phyloP scores from a whole-genome alignment of 2,888 invertebrate species.

The Acanthosepion lycidas region DNA sequence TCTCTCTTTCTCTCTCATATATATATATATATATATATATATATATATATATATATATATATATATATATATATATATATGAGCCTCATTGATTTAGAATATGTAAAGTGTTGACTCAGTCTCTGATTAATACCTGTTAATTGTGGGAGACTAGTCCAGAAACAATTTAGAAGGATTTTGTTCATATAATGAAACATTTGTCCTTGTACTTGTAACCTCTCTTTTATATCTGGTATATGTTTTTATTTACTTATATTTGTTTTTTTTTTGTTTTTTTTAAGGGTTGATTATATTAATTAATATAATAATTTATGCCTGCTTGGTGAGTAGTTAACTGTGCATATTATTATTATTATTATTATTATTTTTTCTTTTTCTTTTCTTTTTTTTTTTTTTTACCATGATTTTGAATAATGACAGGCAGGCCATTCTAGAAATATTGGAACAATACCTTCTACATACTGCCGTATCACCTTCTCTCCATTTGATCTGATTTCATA shows the following conservation, averaged over 20 bases:
- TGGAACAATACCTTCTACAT: neutral
- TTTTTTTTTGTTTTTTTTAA: too few species aligned
- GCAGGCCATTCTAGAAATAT: neutral
- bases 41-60: too few species aligned
- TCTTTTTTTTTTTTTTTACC: neutral
- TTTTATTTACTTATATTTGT: neutral
- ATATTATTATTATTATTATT: neutral
- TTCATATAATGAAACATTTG: neutral
- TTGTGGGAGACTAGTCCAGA: neutral
- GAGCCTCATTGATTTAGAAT: neutral
- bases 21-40: too few species aligned
- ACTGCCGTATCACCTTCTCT: neutral
- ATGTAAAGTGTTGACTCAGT: neutral
- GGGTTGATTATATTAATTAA: too few species aligned
- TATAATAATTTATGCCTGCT: too few species aligned
- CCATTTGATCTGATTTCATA: neutral
- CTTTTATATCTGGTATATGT: neutral
- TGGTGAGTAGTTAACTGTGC: neutral
- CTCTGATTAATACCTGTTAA: neutral
- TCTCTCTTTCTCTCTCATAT: too few species aligned
- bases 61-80: neutral
- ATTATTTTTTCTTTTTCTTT: too few species aligned
- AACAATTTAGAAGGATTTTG: slow-evolving; percentile 6
- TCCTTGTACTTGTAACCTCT: neutral
- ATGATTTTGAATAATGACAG: neutral